Evolutionary conservation across 2,797 vertebrate species (phyloP).

Genomic region (Tapera naevia): DNA sequence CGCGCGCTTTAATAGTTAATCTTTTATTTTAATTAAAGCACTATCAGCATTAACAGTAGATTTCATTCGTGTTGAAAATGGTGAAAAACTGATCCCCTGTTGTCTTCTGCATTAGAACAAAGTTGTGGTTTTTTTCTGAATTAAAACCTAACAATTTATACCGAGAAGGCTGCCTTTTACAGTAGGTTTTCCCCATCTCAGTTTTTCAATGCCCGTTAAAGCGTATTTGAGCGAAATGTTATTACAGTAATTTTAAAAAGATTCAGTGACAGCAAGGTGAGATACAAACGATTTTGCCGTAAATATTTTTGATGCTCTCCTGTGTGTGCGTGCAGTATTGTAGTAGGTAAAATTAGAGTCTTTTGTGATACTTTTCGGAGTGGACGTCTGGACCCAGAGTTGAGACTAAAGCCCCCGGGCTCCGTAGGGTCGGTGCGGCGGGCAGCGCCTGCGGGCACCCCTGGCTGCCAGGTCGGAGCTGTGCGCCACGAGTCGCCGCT

Average conservation of each 20-base stretch:
- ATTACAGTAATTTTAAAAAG: neutral
- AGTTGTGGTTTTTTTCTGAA: neutral
- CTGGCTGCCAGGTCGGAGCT: neutral
- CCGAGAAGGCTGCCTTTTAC: neutral
- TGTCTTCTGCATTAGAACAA: neutral
- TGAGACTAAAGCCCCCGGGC: neutral
- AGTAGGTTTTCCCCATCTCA: neutral
- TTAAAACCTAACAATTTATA: neutral
- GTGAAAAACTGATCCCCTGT: neutral
- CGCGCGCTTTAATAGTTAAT: neutral
- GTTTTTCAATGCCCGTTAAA: neutral
- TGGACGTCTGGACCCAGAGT: neutral
- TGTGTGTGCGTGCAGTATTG: neutral
- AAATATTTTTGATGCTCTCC: neutral
- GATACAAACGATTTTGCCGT: neutral
- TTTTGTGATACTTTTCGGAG: neutral
- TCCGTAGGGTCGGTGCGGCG: neutral
- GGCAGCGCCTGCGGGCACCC: neutral
- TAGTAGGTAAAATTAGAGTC: neutral
- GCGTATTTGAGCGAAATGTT: neutral
- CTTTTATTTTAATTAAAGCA: neutral
- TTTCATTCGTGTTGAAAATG: neutral
- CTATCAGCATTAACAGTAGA: neutral
- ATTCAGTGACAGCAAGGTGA: neutral
- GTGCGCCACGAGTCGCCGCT: neutral